Conservation (phyloP, 2,888 invertebrate genomes). For the Ceramica pisi region DNA sequence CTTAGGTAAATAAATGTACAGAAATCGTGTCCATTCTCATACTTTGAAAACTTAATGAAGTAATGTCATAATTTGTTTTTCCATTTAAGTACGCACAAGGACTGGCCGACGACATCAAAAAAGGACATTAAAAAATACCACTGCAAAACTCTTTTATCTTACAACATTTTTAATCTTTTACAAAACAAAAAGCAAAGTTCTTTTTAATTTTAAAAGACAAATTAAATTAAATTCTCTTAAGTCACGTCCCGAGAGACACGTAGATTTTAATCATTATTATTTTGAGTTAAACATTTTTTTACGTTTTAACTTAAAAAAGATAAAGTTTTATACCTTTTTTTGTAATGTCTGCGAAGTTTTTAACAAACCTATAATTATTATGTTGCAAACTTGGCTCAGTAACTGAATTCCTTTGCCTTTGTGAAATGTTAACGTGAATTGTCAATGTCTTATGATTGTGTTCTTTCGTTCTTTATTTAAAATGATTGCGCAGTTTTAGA, state of each 20-base stretch:
- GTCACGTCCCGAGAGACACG: conserved; percentile 66
- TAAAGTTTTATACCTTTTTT: conserved; percentile 56
- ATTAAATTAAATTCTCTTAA: conserved; percentile 66
- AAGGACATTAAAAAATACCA: conserved; percentile 38
- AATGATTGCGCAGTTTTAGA: background rate
- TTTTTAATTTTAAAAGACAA: conserved; percentile 62
- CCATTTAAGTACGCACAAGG: conserved; percentile 46
- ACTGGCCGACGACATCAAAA: conserved; percentile 27
- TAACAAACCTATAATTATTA: conserved; percentile 59
- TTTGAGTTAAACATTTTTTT: conserved; percentile 52
- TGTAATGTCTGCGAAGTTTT: conserved; percentile 65
- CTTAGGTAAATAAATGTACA: conserved; percentile 9
- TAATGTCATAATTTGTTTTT: conserved; percentile 45
- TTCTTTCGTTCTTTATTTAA: conserved; percentile 15
- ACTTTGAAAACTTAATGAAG: conserved; percentile 45
- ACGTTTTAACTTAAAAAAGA: conserved; percentile 40
- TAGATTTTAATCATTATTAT: conserved; percentile 66
- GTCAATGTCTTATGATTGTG: conserved; percentile 36
- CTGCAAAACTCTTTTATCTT: conserved; percentile 48
- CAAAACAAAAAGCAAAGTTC: conserved; percentile 58
- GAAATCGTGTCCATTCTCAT: conserved; percentile 11
- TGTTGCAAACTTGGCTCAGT: conserved; percentile 53
- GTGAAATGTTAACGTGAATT: conserved; percentile 51
- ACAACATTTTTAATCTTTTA: conserved; percentile 63
- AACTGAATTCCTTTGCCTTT: conserved; percentile 61